A percentile compares a stretch with the other conserved stretches of the same genome.
phyloP scores from a whole-genome alignment of 64 coral and sea anemone genomes.

The Orbicella faveolata region DNA sequence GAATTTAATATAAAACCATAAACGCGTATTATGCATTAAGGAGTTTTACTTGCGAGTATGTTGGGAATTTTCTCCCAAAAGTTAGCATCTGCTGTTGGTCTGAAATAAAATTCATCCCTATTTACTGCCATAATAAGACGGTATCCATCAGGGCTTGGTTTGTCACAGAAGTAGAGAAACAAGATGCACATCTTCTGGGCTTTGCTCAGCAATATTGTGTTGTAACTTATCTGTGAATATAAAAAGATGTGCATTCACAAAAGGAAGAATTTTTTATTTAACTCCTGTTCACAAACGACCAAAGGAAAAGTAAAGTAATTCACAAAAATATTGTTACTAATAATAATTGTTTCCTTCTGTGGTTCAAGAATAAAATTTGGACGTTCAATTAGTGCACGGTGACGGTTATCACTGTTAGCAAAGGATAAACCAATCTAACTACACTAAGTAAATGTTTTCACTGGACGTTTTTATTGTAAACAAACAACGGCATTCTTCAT shows the following conservation, averaged over 20 bases:
- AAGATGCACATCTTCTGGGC: slow-evolving; percentile 61
- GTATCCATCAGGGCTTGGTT: slow-evolving; percentile 64
- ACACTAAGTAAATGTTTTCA: no score
- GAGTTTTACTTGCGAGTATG: slow-evolving; percentile 65
- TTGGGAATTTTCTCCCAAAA: slow-evolving; percentile 62
- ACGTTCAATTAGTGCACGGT: no score
- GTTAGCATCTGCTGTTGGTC: slow-evolving; percentile 59
- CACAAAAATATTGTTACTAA: no score
- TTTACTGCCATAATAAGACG: slow-evolving; percentile 75
- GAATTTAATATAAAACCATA: no score
- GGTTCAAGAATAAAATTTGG: no score
- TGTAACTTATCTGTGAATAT: neutral
- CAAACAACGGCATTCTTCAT: no score
- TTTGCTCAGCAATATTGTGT: neutral
- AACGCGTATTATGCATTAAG: neutral
- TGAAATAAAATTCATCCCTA: slow-evolving; percentile 74
- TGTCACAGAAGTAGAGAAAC: slow-evolving; percentile 65
- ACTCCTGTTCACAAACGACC: neutral
- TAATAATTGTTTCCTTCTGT: no score
- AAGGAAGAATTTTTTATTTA: neutral
- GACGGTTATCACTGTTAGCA: no score
- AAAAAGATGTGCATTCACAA: neutral
- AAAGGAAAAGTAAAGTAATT: no score
- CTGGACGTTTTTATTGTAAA: no score
- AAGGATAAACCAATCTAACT: no score